Percentiles rank a stretch among this genome's conserved stretches.
Conservation (phyloP, 2,797 vertebrate genomes). For the Aselliscus stoliczkanus region DNA sequence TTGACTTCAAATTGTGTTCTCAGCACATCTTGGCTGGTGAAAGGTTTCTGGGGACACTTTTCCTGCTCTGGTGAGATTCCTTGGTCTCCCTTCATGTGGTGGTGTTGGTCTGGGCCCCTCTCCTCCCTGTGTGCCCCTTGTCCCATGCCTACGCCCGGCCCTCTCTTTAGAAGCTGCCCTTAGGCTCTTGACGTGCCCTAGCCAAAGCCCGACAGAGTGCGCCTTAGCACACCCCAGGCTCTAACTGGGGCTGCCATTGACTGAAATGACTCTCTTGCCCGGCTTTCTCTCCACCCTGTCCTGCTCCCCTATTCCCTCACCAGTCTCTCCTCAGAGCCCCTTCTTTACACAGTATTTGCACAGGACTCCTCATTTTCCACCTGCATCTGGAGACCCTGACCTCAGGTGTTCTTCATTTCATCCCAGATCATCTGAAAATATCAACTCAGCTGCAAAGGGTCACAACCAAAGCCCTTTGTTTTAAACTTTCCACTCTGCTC, state of each 20-base stretch:
- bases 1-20: neutral
- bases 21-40: neutral
- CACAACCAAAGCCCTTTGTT: neutral
- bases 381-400: neutral
- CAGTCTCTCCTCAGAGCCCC: neutral
- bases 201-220: neutral
- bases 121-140: neutral
- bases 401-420: neutral
- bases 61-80: neutral
- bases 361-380: accelerated
- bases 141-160: accelerated
- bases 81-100: accelerated
- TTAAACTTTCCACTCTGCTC: neutral
- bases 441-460: neutral
- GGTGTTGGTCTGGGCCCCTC: accelerated
- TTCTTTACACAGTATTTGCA: no score
- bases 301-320: no score
- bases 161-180: neutral
- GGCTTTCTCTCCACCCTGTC: neutral
- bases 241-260: neutral
- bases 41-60: neutral
- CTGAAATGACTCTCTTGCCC: neutral
- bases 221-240: neutral
- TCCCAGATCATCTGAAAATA: neutral
- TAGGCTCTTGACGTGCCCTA: neutral